Conservation (phyloP, 1,140 invertebrate genomes). For the Hestina assimilis region DNA sequence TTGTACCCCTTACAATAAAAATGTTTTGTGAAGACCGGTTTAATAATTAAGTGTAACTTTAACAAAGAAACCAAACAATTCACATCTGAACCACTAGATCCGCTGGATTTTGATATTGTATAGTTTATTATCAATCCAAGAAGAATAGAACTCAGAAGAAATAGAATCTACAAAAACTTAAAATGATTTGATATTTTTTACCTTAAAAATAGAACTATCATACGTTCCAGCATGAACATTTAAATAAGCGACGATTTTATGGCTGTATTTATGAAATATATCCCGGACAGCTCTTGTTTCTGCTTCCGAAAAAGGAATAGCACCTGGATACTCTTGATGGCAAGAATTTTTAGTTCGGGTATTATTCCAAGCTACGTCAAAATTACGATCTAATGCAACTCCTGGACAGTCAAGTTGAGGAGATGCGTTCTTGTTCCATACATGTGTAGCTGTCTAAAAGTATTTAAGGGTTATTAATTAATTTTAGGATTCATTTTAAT, state of each 20-base stretch:
- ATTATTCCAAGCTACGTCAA: constrained; percentile 81
- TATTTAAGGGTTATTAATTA: no score
- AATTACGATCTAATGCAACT: constrained; percentile 83
- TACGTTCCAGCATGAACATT: constrained; percentile 49
- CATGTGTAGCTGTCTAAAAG: constrained; percentile 33
- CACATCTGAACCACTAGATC: no score
- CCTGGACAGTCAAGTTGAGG: constrained; percentile 77
- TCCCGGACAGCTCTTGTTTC: constrained; percentile 82
- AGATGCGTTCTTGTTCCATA: constrained; percentile 81
- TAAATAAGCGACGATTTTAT: constrained; percentile 58
- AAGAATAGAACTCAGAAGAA: constrained; percentile 6
- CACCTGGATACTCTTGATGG: constrained; percentile 84
- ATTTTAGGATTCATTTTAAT: background rate
- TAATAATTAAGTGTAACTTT: no score
- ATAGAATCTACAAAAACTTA: no score
- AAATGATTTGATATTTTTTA: no score
- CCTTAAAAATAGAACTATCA: constrained; percentile 37
- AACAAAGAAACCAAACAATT: no score
- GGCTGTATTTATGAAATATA: constrained; percentile 60
- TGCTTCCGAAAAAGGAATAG: constrained; percentile 84
- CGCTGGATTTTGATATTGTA: no score
- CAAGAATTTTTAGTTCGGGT: constrained; percentile 81
- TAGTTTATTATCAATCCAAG: background rate
- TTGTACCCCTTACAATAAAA: no score
- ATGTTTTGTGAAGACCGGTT: no score